Conservation (phyloP, 2,113 vertebrate species). For the Enhydra lutris region DNA sequence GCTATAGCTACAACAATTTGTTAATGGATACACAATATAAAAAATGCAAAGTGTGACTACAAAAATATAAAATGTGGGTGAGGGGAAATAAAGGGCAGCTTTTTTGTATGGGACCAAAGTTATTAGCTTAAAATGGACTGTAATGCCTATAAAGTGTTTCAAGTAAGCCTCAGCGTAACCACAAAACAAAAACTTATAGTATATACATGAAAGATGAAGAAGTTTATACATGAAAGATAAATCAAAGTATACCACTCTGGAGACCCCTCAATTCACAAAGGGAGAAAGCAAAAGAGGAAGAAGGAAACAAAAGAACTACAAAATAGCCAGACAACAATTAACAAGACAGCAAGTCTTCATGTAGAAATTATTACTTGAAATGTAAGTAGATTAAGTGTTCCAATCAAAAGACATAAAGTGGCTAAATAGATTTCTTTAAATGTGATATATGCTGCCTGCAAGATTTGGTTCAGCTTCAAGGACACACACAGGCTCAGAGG, state of each 20-base stretch:
- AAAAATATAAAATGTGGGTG: not conserved
- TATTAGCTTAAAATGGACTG: not conserved
- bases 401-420: not conserved
- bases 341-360: not conserved
- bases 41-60: not conserved
- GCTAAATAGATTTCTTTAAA: not conserved
- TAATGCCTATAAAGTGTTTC: not conserved
- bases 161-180: not conserved
- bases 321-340: not conserved
- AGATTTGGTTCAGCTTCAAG: not conserved
- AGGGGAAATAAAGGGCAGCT: not conserved
- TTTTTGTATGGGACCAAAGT: not conserved
- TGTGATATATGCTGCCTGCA: not conserved
- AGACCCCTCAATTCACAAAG: not conserved
- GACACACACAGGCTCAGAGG: not conserved
- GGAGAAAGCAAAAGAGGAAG: not conserved
- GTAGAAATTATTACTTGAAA: not conserved
- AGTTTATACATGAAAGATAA: not conserved
- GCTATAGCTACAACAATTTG: not conserved
- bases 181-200: not conserved
- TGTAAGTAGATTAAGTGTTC: not conserved
- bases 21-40: not conserved
- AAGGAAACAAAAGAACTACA: not conserved
- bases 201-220: not conserved
- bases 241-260: not conserved